Conservation (phyloP, 2,888 invertebrate genomes). For the Caenorhabditis sulstoni region DNA sequence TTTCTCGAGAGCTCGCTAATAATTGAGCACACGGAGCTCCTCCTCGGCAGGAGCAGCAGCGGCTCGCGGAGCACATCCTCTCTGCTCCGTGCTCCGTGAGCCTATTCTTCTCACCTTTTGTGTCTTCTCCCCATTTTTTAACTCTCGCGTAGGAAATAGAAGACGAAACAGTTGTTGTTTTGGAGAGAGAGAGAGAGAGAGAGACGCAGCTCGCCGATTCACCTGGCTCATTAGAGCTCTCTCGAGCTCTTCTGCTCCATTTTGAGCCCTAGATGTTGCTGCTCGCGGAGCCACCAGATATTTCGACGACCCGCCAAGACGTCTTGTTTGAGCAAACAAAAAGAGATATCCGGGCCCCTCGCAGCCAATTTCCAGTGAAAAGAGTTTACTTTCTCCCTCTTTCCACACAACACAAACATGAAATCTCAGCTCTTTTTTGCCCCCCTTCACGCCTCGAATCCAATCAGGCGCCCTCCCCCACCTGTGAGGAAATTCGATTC, state of each 20-base stretch:
- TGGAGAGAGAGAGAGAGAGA: not conserved
- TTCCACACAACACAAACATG: constrained; percentile 22
- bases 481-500: constrained; percentile 3
- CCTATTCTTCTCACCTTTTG: constrained; percentile 44
- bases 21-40: constrained; percentile 21
- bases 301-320: constrained; percentile 18
- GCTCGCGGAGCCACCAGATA: constrained; percentile 12
- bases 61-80: constrained; percentile 1
- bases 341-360: constrained; percentile 30
- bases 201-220: not conserved
- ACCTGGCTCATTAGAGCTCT: not conserved
- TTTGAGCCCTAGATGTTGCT: not conserved
- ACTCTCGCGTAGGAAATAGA: not conserved
- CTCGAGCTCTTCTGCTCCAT: not conserved
- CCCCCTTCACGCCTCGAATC: constrained; percentile 6
- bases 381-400: constrained; percentile 41
- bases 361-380: constrained; percentile 7
- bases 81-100: not conserved
- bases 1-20: constrained; percentile 24
- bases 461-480: constrained; percentile 14
- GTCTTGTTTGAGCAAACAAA: constrained; percentile 56
- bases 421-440: constrained; percentile 39
- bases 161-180: constrained; percentile 28
- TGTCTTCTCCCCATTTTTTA: constrained; percentile 14
- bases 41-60: constrained; percentile 5